Conservation (phyloP, 2,113 vertebrate genomes). For the Oxygymnocypris stewartii region DNA sequence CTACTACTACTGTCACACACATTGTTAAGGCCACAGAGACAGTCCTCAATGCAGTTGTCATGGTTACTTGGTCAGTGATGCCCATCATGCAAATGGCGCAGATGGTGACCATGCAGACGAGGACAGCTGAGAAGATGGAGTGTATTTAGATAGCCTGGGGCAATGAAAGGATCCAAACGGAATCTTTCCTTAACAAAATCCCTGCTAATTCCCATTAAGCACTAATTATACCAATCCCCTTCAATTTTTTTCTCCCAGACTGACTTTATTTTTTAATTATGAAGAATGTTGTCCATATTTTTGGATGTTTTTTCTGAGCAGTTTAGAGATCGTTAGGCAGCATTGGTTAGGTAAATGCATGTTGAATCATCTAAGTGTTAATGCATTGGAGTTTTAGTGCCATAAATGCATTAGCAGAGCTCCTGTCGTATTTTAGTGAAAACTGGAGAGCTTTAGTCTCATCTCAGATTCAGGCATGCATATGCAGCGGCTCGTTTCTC, state of each 20-base stretch:
- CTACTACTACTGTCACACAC: conserved; percentile 37
- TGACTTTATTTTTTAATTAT: not conserved
- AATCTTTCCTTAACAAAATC: not conserved
- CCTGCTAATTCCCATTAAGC: not conserved
- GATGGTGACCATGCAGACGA: conserved; percentile 44
- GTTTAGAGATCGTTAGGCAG: not conserved
- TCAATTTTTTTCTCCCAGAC: not conserved
- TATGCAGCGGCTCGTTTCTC: conserved; percentile 24
- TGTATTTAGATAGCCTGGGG: conserved; percentile 33
- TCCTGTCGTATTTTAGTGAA: not conserved
- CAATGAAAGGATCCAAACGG: not conserved
- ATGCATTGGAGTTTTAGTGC: not conserved
- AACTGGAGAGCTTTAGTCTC: not conserved
- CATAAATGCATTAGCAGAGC: not conserved
- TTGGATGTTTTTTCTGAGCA: not conserved
- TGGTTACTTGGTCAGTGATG: conserved; percentile 48
- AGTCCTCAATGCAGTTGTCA: conserved; percentile 50
- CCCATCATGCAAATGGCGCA: conserved; percentile 50
- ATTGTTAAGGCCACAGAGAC: conserved; percentile 17
- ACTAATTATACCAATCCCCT: not conserved
- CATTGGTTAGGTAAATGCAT: not conserved
- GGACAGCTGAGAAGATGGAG: conserved; percentile 30
- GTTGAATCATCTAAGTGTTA: not conserved
- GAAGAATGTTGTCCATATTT: not conserved
- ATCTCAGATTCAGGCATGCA: not conserved